A percentile compares a stretch with the other conserved stretches of the same genome.
Conservation (phyloP, 2,113 vertebrate genomes). For the Cephalopterus ornatus region DNA sequence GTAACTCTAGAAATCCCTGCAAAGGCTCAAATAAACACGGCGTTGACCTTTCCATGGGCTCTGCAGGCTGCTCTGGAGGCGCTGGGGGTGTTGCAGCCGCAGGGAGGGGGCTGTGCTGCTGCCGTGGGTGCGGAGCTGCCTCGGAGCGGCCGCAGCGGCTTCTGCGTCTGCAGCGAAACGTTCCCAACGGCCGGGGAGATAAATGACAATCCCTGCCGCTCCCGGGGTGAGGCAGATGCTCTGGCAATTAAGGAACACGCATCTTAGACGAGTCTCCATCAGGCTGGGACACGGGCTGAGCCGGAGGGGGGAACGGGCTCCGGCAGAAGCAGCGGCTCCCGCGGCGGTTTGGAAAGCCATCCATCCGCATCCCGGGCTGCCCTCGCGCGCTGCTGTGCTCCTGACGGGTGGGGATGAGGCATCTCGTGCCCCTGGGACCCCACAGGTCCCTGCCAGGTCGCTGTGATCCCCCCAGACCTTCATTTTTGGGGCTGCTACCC, state of each 20-base stretch:
- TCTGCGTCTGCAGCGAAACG: neutral
- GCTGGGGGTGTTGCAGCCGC: neutral
- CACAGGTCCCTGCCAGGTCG: neutral
- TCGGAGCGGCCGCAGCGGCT: neutral
- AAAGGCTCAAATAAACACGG: neutral
- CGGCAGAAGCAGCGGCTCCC: neutral
- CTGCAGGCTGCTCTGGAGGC: neutral
- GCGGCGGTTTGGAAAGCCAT: neutral
- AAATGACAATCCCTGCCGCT: neutral
- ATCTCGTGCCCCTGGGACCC: neutral
- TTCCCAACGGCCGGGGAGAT: fast-evolving
- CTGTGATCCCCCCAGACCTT: neutral
- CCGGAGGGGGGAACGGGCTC: fast-evolving
- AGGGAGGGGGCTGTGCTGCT: neutral
- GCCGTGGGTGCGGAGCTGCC: neutral
- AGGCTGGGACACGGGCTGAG: neutral
- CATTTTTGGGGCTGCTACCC: neutral
- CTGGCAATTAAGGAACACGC: neutral
- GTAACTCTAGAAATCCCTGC: neutral
- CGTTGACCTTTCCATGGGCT: neutral
- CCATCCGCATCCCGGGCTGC: neutral
- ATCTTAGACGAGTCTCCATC: fast-evolving
- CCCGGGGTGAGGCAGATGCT: neutral
- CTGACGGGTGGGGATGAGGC: fast-evolving
- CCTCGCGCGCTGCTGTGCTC: fast-evolving